Conservation (phyloP, 2,113 vertebrate genomes). For the Rhipidura dahli region DNA sequence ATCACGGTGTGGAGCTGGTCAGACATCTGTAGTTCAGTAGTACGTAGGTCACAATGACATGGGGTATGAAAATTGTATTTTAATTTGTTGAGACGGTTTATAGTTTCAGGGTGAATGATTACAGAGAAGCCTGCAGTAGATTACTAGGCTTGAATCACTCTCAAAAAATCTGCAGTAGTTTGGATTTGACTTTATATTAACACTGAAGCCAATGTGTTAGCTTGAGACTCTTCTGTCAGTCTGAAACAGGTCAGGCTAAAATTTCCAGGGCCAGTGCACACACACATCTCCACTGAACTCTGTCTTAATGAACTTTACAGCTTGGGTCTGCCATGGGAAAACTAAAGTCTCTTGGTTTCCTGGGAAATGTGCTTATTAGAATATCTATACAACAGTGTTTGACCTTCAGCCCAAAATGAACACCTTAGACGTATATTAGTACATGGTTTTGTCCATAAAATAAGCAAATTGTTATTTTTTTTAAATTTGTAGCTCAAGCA, state of each 20-base stretch:
- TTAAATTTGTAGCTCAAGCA: not conserved
- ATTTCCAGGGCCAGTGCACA: not conserved
- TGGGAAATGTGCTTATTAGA: not conserved
- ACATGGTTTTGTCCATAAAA: not conserved
- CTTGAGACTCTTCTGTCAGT: not conserved
- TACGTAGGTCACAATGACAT: not conserved
- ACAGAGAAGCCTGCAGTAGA: not conserved
- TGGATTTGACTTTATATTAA: not conserved
- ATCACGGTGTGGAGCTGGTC: not conserved
- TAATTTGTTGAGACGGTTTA: not conserved
- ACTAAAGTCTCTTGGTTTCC: not conserved
- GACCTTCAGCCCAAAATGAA: not conserved
- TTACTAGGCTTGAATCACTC: not conserved
- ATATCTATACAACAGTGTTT: not conserved
- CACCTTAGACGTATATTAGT: not conserved
- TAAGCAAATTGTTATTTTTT: not conserved
- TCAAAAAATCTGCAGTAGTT: not conserved
- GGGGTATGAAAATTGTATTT: not conserved
- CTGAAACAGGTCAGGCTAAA: not conserved
- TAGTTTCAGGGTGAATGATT: not conserved
- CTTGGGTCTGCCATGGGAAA: not conserved
- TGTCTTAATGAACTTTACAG: not conserved
- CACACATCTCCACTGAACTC: not conserved
- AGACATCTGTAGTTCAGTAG: not conserved
- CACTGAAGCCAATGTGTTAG: not conserved